Evolutionary conservation across 1,140 invertebrate genomes (phyloP).

Genomic region (Drosophila malerkotliana): DNA sequence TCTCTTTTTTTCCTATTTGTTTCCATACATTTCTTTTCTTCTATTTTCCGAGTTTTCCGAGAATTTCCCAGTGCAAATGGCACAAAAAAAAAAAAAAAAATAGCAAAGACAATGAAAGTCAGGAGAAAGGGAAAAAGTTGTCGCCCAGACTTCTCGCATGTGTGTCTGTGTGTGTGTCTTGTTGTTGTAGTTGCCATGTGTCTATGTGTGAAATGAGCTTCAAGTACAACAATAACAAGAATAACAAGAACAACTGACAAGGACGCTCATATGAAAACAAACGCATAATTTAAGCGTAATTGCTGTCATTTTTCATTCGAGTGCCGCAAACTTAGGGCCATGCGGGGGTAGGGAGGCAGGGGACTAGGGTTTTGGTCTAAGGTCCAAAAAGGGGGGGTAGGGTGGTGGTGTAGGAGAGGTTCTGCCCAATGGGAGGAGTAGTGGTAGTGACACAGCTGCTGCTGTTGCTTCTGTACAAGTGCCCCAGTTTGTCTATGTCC

Average conservation of each 20-base stretch:
- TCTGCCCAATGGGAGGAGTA: neutral
- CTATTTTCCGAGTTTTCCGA: neutral
- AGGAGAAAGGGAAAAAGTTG: conserved; percentile 31
- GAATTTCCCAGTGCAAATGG: conserved; percentile 25
- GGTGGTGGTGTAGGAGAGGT: neutral
- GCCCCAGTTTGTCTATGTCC: conserved; percentile 69
- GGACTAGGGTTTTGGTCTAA: neutral
- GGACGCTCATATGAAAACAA: conserved; percentile 81
- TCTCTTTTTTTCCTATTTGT: neutral
- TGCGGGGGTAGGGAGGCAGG: neutral
- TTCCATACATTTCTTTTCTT: neutral
- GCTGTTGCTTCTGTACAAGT: conserved; percentile 35
- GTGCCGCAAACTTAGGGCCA: conserved; percentile 41
- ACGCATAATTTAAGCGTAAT: conserved; percentile 83
- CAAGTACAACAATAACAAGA: conserved; percentile 56
- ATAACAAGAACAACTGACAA: conserved; percentile 62
- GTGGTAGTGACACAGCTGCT: conserved; percentile 23
- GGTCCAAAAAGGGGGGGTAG: conserved; percentile 1
- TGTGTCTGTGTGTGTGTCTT: neutral
- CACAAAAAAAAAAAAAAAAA: conserved; percentile 7
- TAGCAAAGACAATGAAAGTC: conserved; percentile 14
- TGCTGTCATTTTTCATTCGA: conserved; percentile 82
- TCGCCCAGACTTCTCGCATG: conserved; percentile 30
- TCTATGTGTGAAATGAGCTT: conserved; percentile 78
- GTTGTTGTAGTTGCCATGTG: conserved; percentile 23